phyloP scores from a whole-genome alignment of 2,797 vertebrate genomes.

The Psittacula echo region DNA sequence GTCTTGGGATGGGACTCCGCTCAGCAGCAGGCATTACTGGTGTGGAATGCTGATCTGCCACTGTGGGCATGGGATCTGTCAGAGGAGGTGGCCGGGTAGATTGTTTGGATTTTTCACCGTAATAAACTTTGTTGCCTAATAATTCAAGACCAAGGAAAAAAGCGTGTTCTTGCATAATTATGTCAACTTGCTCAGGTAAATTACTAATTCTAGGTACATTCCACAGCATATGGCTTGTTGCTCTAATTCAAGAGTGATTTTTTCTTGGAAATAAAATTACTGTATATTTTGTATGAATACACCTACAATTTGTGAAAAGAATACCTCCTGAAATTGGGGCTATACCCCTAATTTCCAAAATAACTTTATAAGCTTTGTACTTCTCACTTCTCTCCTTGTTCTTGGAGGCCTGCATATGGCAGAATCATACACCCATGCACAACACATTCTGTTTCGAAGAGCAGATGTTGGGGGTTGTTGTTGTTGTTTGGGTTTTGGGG shows the following conservation, averaged over 20 bases:
- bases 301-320: background rate
- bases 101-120: background rate
- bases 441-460: background rate
- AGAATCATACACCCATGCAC: background rate
- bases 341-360: background rate
- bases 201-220: background rate
- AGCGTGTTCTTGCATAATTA: background rate
- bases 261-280: background rate
- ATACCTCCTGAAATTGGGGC: background rate
- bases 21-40: background rate
- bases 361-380: background rate
- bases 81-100: background rate
- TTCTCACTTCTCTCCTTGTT: background rate
- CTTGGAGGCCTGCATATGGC: background rate
- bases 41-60: background rate
- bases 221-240: background rate
- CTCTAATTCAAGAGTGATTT: background rate
- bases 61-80: background rate
- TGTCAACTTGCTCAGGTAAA: background rate
- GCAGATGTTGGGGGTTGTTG: background rate
- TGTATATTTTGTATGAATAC: background rate
- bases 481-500: background rate
- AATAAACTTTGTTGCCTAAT: background rate
- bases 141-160: background rate
- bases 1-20: background rate